phyloP scores from a whole-genome alignment of 2,888 invertebrate genomes.

The Clostera curtula region DNA sequence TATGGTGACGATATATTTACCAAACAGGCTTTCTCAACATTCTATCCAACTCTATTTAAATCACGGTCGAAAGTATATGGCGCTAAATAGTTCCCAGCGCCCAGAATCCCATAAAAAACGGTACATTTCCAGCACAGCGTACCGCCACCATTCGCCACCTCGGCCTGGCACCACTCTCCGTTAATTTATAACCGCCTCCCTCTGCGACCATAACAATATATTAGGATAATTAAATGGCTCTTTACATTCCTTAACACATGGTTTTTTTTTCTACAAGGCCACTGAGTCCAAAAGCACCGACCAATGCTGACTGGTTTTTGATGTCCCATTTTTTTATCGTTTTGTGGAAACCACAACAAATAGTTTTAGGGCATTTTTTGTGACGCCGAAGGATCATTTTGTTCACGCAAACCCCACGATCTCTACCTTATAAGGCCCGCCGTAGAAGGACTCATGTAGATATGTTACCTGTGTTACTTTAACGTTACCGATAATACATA shows the following conservation, averaged over 20 bases:
- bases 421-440: conserved; percentile 21
- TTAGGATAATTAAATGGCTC: conserved; percentile 75
- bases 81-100: conserved; percentile 12
- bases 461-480: conserved; percentile 13
- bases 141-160: conserved; percentile 51
- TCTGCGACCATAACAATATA: conserved; percentile 70
- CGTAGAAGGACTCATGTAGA: conserved; percentile 12
- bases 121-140: conserved; percentile 15
- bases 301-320: conserved; percentile 71
- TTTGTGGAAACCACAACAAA: conserved; percentile 69
- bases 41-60: too few species aligned
- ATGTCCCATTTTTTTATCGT: conserved; percentile 59
- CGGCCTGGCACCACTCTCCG: conserved; percentile 38
- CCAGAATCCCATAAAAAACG: conserved; percentile 8
- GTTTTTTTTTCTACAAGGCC: conserved; percentile 66
- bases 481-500: neutral
- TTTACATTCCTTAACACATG: conserved; percentile 74
- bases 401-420: conserved; percentile 47
- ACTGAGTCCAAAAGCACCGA: conserved; percentile 66
- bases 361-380: conserved; percentile 67
- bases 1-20: too few species aligned
- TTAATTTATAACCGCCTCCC: conserved; percentile 69
- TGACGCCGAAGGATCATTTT: conserved; percentile 51
- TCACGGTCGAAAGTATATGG: too few species aligned
- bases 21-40: too few species aligned